Conservation (phyloP, 2,113 vertebrate genomes). For the Phocoena phocoena region DNA sequence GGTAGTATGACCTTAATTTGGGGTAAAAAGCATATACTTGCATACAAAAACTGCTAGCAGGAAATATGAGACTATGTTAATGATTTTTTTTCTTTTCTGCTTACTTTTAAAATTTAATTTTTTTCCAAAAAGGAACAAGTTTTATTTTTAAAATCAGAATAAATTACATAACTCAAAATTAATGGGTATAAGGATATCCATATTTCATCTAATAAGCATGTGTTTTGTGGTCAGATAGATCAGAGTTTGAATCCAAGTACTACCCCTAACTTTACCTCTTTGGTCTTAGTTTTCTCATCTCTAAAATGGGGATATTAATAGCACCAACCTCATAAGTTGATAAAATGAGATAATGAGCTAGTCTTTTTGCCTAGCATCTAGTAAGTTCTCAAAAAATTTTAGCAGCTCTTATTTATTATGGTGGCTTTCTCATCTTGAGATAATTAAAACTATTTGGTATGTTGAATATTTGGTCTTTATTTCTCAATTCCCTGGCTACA, state of each 20-base stretch:
- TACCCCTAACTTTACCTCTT: neutral
- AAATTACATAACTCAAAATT: neutral
- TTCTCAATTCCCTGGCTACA: conserved; percentile 39
- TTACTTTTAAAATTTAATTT: neutral
- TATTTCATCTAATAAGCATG: neutral
- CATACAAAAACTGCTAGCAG: neutral
- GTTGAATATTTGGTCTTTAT: conserved; percentile 44
- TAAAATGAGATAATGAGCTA: neutral
- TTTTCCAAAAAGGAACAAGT: neutral
- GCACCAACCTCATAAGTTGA: neutral
- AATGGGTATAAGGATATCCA: neutral
- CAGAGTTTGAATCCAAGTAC: neutral
- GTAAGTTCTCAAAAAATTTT: neutral
- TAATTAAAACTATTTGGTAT: conserved; percentile 37
- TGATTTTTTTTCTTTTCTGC: neutral
- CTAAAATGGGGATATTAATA: neutral
- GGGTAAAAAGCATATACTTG: neutral
- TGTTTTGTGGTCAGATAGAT: neutral
- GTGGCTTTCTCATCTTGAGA: neutral
- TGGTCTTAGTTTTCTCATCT: neutral
- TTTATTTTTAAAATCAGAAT: conserved; percentile 26
- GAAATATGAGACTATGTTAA: neutral
- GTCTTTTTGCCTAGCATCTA: neutral
- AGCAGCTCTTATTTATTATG: neutral
- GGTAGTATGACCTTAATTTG: neutral